Percentiles rank a stretch among this genome's conserved stretches.
phyloP scores from a whole-genome alignment of 2,113 vertebrate species.

The Gymnogyps californianus region DNA sequence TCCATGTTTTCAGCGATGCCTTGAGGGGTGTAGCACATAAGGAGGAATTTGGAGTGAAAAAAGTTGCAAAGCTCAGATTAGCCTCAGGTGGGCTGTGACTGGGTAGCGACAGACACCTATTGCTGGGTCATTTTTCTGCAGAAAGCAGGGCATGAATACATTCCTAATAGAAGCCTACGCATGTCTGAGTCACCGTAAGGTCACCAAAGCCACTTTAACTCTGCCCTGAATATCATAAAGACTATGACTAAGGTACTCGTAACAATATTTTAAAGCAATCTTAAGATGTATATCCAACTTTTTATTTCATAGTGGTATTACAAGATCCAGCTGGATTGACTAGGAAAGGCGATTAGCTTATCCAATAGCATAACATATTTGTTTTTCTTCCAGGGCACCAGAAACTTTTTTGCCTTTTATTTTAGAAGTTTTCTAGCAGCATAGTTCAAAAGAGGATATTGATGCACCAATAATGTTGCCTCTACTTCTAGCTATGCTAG shows the following conservation, averaged over 20 bases:
- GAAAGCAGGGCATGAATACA: neutral
- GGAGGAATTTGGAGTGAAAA: neutral
- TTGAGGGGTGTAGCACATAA: neutral
- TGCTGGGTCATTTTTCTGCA: neutral
- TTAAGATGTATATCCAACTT: neutral
- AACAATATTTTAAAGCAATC: neutral
- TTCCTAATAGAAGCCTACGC: neutral
- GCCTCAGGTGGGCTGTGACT: neutral
- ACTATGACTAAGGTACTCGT: neutral
- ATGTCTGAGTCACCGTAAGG: accelerated
- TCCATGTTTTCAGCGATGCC: neutral
- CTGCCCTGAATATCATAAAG: neutral
- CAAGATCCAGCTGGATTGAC: neutral
- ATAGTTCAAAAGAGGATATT: neutral
- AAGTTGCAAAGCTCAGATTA: neutral
- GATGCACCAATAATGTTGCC: neutral
- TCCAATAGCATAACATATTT: neutral
- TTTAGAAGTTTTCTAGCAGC: neutral
- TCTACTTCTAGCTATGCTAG: neutral
- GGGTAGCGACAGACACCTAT: neutral
- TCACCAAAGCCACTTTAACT: neutral
- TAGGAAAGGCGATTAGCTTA: neutral
- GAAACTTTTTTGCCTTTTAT: neutral
- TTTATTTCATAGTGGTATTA: neutral
- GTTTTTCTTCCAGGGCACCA: neutral